Percentiles rank a stretch among this genome's conserved stretches.
Conservation (phyloP, 2,797 vertebrate species). For the Cossypha caffra region DNA sequence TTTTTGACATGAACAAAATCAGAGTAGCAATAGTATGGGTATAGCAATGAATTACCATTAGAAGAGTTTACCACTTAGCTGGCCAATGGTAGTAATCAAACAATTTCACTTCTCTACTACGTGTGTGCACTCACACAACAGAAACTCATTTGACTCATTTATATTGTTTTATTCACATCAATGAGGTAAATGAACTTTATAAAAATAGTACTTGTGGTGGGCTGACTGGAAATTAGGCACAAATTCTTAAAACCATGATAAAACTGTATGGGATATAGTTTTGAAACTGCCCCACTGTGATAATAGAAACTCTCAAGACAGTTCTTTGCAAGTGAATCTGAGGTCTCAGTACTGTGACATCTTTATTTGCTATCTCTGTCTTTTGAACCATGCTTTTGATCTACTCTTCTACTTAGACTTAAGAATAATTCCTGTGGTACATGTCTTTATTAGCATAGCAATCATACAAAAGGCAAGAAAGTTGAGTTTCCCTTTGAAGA, state of each 20-base stretch:
- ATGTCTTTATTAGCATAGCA: neutral
- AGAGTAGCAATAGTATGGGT: neutral
- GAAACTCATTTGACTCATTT: neutral
- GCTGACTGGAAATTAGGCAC: neutral
- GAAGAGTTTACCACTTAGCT: neutral
- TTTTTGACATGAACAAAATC: neutral
- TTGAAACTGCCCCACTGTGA: neutral
- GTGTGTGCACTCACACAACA: neutral
- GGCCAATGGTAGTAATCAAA: neutral
- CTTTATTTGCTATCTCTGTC: neutral
- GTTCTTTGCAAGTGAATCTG: neutral
- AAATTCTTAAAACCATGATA: neutral
- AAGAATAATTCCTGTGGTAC: neutral
- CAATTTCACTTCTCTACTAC: neutral
- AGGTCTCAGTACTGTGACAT: neutral
- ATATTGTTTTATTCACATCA: neutral
- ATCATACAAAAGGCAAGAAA: rapidly evolving
- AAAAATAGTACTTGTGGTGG: neutral
- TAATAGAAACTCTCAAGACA: neutral
- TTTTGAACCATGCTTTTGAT: neutral
- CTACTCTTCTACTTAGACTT: neutral
- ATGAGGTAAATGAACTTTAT: neutral
- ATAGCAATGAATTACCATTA: neutral
- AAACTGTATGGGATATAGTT: neutral
- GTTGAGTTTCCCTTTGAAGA: neutral